A percentile compares a stretch with the other conserved stretches of the same genome.
Conservation (phyloP, 2,797 vertebrate genomes). For the Galagoides demidoff region DNA sequence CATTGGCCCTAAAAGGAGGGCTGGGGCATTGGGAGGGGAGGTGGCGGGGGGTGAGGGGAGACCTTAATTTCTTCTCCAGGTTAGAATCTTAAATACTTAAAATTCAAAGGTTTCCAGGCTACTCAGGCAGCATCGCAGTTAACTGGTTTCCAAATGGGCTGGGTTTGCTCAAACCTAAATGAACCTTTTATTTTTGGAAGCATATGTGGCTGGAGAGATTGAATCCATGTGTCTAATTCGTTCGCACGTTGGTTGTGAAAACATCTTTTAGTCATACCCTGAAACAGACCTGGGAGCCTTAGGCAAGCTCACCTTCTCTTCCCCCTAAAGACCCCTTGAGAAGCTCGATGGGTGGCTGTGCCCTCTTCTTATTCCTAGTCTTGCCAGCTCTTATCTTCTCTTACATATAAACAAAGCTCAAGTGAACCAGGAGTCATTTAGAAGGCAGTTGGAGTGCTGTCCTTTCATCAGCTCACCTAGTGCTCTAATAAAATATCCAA, state of each 20-base stretch:
- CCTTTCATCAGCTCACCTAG: constrained; percentile 71
- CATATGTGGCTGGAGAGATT: constrained; percentile 61
- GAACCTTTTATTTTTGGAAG: constrained; percentile 67
- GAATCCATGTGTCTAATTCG: constrained; percentile 71
- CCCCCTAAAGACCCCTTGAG: not conserved
- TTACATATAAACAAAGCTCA: constrained; percentile 49
- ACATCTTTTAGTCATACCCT: constrained; percentile 37
- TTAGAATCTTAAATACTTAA: constrained; percentile 7
- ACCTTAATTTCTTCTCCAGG: constrained; percentile 26
- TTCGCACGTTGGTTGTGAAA: constrained; percentile 58
- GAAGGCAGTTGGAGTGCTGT: constrained; percentile 49
- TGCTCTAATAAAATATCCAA: constrained; percentile 61
- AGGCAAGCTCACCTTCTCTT: not conserved
- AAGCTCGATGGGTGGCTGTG: not conserved
- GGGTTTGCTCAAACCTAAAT: constrained; percentile 65
- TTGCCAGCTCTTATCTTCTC: constrained; percentile 33
- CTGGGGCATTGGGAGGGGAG: too few relatives aligned
- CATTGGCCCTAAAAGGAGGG: not conserved
- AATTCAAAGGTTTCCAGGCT: constrained; percentile 52
- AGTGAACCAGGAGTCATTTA: not conserved
- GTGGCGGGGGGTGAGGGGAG: too few relatives aligned
- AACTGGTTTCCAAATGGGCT: constrained; percentile 54
- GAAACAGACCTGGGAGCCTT: constrained; percentile 29
- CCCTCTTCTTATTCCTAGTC: not conserved
- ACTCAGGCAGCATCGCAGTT: not conserved